Conservation (phyloP, 1,140 invertebrate species). For the Drosophila seguyi region DNA sequence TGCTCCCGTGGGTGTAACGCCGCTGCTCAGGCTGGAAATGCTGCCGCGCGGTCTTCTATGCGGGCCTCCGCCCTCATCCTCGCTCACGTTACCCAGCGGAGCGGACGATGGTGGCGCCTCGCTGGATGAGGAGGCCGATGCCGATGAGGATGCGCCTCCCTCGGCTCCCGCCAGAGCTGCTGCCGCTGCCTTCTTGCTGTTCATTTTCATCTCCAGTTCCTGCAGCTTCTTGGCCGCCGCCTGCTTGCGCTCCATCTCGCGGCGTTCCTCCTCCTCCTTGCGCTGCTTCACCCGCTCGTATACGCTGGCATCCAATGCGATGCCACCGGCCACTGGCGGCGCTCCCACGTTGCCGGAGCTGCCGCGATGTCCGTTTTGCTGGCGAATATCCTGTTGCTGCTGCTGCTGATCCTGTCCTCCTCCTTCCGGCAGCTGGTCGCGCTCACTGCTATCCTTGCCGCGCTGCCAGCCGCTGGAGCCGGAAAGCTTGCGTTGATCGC, state of each 20-base stretch:
- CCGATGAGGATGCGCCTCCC: constrained; percentile 1
- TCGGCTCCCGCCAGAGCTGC: constrained; percentile 24
- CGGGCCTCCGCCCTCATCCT: constrained; percentile 56
- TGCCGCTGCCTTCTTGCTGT: constrained; percentile 86
- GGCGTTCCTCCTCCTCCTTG: constrained; percentile 90
- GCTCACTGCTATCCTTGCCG: constrained; percentile 83
- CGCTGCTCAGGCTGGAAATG: constrained; percentile 59
- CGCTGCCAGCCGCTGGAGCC: constrained; percentile 58
- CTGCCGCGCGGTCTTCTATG: constrained; percentile 66
- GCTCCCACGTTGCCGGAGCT: constrained; percentile 63
- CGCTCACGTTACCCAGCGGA: constrained; percentile 53
- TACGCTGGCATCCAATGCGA: constrained; percentile 78
- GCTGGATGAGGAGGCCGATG: not conserved
- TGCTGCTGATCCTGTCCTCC: constrained; percentile 51
- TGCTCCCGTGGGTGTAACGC: constrained; percentile 23
- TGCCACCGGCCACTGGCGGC: constrained; percentile 48
- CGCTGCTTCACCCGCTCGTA: constrained; percentile 89
- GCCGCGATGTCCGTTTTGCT: constrained; percentile 82
- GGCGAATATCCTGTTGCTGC: constrained; percentile 68
- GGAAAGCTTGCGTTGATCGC: constrained; percentile 59
- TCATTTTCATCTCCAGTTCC: constrained; percentile 88
- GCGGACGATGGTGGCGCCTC: constrained; percentile 18
- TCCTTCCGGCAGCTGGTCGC: constrained; percentile 71
- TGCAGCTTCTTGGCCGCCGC: constrained; percentile 89
- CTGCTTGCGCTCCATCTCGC: constrained; percentile 87